Conservation (phyloP, 2,888 invertebrate genomes). For the Brenthis daphne region DNA sequence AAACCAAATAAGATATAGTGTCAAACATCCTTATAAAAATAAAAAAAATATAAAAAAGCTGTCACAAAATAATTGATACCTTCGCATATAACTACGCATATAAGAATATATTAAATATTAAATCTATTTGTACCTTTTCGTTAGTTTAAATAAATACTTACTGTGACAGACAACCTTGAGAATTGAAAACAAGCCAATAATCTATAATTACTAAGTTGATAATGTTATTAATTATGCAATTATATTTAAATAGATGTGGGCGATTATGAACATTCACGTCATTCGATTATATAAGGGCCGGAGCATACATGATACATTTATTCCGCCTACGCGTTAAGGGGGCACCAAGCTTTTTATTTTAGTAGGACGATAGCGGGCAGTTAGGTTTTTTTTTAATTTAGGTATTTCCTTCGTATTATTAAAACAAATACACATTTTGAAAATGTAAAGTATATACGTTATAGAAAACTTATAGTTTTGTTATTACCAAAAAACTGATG, state of each 20-base stretch:
- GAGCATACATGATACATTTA: too few species aligned
- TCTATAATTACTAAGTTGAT: conserved; percentile 16
- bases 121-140: conserved; percentile 4
- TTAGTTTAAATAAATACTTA: background rate
- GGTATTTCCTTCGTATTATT: too few species aligned
- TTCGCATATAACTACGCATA: background rate
- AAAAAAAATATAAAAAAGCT: background rate
- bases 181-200: conserved; percentile 18
- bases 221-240: conserved; percentile 15
- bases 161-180: conserved; percentile 8
- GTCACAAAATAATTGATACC: background rate
- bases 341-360: too few species aligned
- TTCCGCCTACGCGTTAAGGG: too few species aligned
- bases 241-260: conserved; percentile 13
- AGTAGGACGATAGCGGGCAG: too few species aligned
- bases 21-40: conserved; percentile 10
- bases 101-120: conserved; percentile 3
- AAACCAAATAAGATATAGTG: background rate
- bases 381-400: too few species aligned
- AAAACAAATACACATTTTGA: too few species aligned
- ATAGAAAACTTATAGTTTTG: too few species aligned
- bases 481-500: too few species aligned
- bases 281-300: background rate
- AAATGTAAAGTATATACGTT: too few species aligned
- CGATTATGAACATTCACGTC: conserved; percentile 6